Evolutionary conservation across 2,797 vertebrate genomes (phyloP).

Genomic region (Xenops minutus): DNA sequence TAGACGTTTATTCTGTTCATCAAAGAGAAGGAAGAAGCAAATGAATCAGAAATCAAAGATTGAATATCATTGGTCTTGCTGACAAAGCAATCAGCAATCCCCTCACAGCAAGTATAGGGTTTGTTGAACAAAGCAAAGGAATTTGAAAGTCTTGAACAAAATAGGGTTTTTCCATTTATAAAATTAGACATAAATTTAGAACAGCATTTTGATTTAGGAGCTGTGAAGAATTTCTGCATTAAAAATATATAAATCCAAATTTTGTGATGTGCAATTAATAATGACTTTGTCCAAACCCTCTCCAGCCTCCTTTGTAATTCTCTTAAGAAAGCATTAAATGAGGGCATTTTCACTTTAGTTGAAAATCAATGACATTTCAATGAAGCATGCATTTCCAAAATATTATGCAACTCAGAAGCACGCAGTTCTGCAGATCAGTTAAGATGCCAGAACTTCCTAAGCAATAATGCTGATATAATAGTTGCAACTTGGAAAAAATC

Average conservation of each 20-base stretch:
- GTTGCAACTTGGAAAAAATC: conserved; percentile 11
- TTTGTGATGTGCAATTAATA: conserved; percentile 76
- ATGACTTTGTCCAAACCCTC: conserved; percentile 73
- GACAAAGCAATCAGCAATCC: conserved; percentile 60
- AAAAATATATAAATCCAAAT: conserved; percentile 73
- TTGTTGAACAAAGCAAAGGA: conserved; percentile 56
- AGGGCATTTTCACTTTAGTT: conserved; percentile 74
- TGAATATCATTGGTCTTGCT: conserved; percentile 52
- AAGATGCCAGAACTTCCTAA: conserved; percentile 17
- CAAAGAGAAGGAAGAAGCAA: conserved; percentile 58
- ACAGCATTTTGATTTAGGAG: conserved; percentile 67
- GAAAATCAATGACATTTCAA: conserved; percentile 79
- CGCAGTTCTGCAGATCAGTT: conserved; percentile 33
- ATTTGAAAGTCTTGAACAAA: conserved; percentile 65
- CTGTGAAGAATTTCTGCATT: conserved; percentile 61
- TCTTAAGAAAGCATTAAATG: conserved; percentile 75
- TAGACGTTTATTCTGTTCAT: conserved; percentile 55
- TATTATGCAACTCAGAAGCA: conserved; percentile 62
- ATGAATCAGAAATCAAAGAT: conserved; percentile 67
- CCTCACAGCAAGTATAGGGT: conserved; percentile 36
- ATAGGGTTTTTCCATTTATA: conserved; percentile 47
- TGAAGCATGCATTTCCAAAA: conserved; percentile 71
- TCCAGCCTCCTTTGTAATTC: conserved; percentile 69
- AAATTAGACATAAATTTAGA: conserved; percentile 67
- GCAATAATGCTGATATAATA: conserved; percentile 13